Evolutionary conservation across 2,113 vertebrate genomes (phyloP).

Genomic region (Lagenorhynchus albirostris): DNA sequence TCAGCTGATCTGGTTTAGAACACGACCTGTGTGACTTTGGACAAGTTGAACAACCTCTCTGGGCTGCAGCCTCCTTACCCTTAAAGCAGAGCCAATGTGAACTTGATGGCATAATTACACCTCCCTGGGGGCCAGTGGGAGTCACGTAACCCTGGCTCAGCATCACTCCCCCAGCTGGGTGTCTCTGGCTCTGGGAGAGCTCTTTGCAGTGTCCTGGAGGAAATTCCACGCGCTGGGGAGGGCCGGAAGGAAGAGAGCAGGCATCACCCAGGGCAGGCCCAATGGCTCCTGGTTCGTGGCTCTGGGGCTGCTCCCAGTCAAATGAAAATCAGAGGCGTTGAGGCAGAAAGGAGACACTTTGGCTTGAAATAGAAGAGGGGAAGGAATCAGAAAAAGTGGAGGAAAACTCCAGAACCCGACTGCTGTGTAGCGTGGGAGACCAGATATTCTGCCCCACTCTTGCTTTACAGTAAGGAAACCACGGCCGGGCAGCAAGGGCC

Average conservation of each 20-base stretch:
- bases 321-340: not conserved
- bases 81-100: not conserved
- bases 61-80: not conserved
- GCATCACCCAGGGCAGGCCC: not conserved
- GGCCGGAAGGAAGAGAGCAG: too few relatives aligned
- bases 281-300: not conserved
- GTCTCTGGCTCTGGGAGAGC: not conserved
- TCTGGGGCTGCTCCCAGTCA: not conserved
- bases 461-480: not conserved
- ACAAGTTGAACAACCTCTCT: not conserved
- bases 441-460: not conserved
- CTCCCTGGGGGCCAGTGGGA: not conserved
- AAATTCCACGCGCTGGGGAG: not conserved
- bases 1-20: not conserved
- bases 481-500: not conserved
- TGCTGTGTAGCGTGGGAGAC: rapidly evolving
- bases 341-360: not conserved
- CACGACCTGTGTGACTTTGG: not conserved
- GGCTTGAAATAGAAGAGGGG: not conserved
- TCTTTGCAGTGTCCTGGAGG: not conserved
- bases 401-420: not conserved
- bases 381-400: not conserved
- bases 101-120: not conserved
- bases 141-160: not conserved
- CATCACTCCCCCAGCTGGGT: not conserved